Evolutionary conservation across 2,888 invertebrate species (phyloP), one percentile per base, ranked within the genome.

Genomic region (Anoplius nigerrimus): DNA sequence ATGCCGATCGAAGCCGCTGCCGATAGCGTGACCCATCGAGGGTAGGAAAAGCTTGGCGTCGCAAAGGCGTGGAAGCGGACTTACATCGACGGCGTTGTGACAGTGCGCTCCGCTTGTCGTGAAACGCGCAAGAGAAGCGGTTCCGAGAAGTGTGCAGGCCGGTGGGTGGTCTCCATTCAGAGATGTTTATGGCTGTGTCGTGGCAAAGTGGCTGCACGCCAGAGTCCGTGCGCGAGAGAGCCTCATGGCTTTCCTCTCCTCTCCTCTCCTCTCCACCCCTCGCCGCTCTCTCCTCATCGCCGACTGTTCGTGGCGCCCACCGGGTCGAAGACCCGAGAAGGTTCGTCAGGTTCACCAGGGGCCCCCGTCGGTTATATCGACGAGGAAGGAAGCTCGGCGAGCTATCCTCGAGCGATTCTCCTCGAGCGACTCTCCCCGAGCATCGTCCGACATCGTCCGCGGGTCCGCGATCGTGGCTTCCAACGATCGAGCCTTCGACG

Each of bases 91-190:
- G 34, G 34, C 34, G 11, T 34, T 34, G 34, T 34, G 34, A 34
- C 34, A 34, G 34, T 48, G 48, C 18, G 48, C 48, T 48, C 48
- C 48, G n/a, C 48, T 48, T 48, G 16, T 45, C 45, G 45, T 48
- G 27, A 69, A 71, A 60, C 22, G 64, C 64, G 69, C 72, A 68
- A 72, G 74, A 76, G 48, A 16, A 48, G 69, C 78, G 77, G 75
- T 81, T 82, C 75, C 72, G 67, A 80, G 83, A 78, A 80, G 78
- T 75, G 76, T 78, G 74, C 75, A 65, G 72, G 67, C 74, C 72
- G 80, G 85, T 86, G 86, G 86, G 86, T 86, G 86, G 86, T 86
- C 86, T 80, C 81, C 80, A 79, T 80, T 82, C 83, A 82, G 80
- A 81, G 82, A 86, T 82, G 83, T 86, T 86, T 86, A 86, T 85